These are phyloP conservation scores for Aselliscus stoliczkanus DNA, from an alignment of 2,797 vertebrate genomes.

Conservation along the genomic window DNA sequence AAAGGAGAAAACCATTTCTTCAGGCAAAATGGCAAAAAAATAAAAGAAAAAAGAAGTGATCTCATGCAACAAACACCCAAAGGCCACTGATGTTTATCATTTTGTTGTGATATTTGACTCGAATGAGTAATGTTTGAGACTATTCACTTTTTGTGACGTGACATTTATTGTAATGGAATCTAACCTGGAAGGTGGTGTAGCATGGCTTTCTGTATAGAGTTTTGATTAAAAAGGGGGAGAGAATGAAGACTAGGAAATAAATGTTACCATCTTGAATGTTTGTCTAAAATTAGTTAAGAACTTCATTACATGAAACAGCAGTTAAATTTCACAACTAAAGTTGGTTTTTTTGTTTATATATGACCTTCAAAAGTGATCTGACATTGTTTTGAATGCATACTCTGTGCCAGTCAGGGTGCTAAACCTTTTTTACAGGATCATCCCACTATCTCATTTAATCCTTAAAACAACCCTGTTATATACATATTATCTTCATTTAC, in stretches of 20 bases:
- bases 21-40: background rate
- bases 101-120: background rate
- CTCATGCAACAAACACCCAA: background rate
- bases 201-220: background rate
- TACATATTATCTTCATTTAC: slow-evolving; percentile 3
- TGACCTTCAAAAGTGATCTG: background rate
- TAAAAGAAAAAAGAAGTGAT: background rate
- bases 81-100: background rate
- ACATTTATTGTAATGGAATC: background rate
- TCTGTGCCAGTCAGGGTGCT: background rate
- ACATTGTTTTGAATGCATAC: background rate
- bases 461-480: background rate
- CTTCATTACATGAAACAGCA: background rate
- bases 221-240: background rate
- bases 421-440: background rate
- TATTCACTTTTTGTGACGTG: background rate
- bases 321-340: background rate
- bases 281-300: slow-evolving; percentile 15
- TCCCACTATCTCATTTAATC: background rate
- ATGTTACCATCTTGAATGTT: background rate
- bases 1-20: background rate
- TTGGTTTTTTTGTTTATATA: background rate
- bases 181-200: background rate
- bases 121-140: background rate
- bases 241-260: background rate